Base-by-base conservation (phyloP, 2,797 vertebrate genomes). In the Enoplosus armatus region DNA sequence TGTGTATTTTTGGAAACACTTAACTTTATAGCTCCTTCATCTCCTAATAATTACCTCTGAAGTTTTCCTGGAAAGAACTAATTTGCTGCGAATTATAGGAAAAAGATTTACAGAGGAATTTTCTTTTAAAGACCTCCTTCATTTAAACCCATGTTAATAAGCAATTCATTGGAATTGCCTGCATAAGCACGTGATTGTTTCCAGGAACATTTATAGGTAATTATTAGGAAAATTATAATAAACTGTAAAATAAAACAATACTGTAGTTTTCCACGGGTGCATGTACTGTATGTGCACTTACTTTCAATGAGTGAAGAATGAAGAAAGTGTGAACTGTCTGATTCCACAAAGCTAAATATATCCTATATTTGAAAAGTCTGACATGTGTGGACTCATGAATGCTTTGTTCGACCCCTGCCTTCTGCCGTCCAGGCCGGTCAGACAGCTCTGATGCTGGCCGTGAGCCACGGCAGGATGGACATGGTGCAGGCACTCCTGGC, bases 371-470 rank as follows among this genome's bases (percentile, higher is more conserved):
- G 16, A 33, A 29, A 35, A 8, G 37, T 51, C 33, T 50, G 8
- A 55, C 10, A 55, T 35, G 8, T 41, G 35, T 43, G 0, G 0
- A 39, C 26, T 72, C 61, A 51, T 69, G 74, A 37, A 72, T 12
- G n/a, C 3, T 48, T 14, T 47, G 16, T 61, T 63, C 77, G 73
- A 24, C 58, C 35, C 26, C 3, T 10, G 24, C 37, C 1, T 1
- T 39, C 24, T 47, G 8, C 22, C 24, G 0, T 14, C 1, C 90
- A 99, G 98, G 98, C 98, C 4, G 98, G 98, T 61, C 98, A 99
- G 95, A 99, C 98, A 0, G 98, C 97, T 15, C 95, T 99, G 86
- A 99, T 99, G 98, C 94, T 99, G 22, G 97, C 98, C 0, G 98
- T 99, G 90, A 99, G 98, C 84, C 98, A 99, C 0, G 97, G 98